Evolutionary conservation across 2,797 vertebrate species (phyloP), one percentile per base, ranked within the genome.

Genomic region (Gephyroberyx darwinii): DNA sequence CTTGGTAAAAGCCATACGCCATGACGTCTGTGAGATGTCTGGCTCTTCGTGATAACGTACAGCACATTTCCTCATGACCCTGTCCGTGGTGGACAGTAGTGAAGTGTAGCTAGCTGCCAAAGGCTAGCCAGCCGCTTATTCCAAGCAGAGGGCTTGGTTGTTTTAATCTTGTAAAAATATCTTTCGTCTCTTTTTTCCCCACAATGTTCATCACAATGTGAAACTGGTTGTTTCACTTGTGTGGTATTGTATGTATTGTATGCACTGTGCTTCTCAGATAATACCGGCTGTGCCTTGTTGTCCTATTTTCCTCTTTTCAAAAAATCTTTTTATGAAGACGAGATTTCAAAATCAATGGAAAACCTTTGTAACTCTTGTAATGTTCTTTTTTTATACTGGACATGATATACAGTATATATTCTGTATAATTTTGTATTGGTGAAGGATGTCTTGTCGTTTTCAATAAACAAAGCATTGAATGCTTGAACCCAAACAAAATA

Each of bases 251-350:
- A 89, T 91, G 93, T 94, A 75, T 94, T 91, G 89, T 96, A 95
- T 94, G 93, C 95, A 94, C 92, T 94, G 91, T 93, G 96, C 96
- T 96, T 96, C 85, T 91, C 93, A 88, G 92, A 93, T 96, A 94
- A 94, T 96, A 95, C 96, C 95, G 94, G 96, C 96, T 95, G 97
- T 98, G 97, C 97, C 96, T 98, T 88, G 62, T 84, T 83, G 69
- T 86, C 64, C 22, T 78, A 30, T 70, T 75, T 75, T 68, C 95
- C 89, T 89, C 93, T 92, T 93, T 90, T 91, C 92, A 94, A 92
- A 86, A 92, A 93, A 93, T 91, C 91, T 94, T 95, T 94, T 88
- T 92, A 91, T 92, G 92, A 95, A 94, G 94, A 95, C 89, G 88
- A 93, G 87, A 92, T 92, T 93, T 90, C 91, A 84, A 84, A 26